Base-by-base conservation (phyloP, 1,140 invertebrate genomes). In the Caenorhabditis remanei region DNA sequence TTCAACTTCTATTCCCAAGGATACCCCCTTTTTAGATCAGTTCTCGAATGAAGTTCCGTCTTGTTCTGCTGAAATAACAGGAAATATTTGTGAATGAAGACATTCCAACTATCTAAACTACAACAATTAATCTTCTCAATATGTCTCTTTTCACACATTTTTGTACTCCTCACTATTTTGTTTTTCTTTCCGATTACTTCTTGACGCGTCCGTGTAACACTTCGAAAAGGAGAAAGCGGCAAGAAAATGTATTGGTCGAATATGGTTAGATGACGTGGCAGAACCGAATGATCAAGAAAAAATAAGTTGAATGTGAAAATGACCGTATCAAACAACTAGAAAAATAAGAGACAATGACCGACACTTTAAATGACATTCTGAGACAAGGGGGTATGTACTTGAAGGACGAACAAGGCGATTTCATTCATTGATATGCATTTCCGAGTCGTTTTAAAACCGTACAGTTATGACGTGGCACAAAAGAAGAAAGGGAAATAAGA, bases 191-290 rank as follows among this genome's bases (percentile, higher is more conserved):
- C 24, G 61, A 24, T 63, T 63, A 63, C 61, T 63, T 24, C 21
- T 63, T 24, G 14, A 19, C 24, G 9, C 24, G 21, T 63, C 21
- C n/a, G 7, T 32, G 21, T 21, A 53, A 53, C 50, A 53, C 50
- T 53, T 53, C 8, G 21, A 32, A 24, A 63, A 9, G 61, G 19
- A 21, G n/a, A 63, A 63, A 14, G 46, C 4, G 65, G 16, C 1
- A 71, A 67, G 32, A 32, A 32, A 32, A 32, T 32, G 32, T 32
- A 32, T 19, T 46, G 65, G 65, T 71, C 65, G 65, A 71, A 71
- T 43, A 43, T 71, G 65, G 65, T 71, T 71, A 71, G 65, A 46
- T 71, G 65, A 71, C 65, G 65, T 71, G 65, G 65, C 65, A 71
- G 65, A 71, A 71, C 65, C 40, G 41, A 71, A 43, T 43, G 65